These are phyloP conservation scores for Garrulus glandarius DNA, from an alignment of 2,797 vertebrate species.

Conservation along the genomic window DNA sequence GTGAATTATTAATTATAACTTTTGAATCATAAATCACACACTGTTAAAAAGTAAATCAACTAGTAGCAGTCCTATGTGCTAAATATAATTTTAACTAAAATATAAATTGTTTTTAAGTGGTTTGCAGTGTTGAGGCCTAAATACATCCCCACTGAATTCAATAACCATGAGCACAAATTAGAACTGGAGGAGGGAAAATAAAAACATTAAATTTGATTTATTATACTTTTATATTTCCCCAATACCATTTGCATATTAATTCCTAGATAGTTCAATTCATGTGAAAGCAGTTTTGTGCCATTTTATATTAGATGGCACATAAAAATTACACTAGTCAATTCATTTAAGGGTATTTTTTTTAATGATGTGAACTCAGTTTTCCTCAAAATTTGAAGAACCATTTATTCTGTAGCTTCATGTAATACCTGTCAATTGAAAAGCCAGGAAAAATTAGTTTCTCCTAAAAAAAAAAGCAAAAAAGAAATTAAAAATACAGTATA, in stretches of 20 bases:
- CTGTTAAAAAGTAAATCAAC: background rate
- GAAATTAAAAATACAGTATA: background rate
- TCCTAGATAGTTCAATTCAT: background rate
- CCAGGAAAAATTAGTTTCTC: background rate
- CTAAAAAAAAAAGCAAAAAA: background rate
- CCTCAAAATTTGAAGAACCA: background rate
- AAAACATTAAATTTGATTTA: background rate
- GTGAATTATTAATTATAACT: background rate
- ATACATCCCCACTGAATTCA: background rate
- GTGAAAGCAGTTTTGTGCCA: background rate
- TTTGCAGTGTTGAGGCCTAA: background rate
- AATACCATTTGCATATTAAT: background rate
- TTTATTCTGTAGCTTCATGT: background rate
- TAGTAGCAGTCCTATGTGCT: background rate
- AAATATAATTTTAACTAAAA: background rate
- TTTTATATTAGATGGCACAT: background rate
- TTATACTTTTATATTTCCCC: background rate
- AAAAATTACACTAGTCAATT: background rate
- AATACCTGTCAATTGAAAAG: background rate
- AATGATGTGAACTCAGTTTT: background rate
- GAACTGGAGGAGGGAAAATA: background rate
- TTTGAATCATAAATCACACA: background rate
- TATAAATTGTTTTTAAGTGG: background rate
- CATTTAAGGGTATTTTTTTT: background rate
- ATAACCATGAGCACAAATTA: background rate